Conservation (phyloP, 2,797 vertebrate genomes). For the Babyrousa celebensis region DNA sequence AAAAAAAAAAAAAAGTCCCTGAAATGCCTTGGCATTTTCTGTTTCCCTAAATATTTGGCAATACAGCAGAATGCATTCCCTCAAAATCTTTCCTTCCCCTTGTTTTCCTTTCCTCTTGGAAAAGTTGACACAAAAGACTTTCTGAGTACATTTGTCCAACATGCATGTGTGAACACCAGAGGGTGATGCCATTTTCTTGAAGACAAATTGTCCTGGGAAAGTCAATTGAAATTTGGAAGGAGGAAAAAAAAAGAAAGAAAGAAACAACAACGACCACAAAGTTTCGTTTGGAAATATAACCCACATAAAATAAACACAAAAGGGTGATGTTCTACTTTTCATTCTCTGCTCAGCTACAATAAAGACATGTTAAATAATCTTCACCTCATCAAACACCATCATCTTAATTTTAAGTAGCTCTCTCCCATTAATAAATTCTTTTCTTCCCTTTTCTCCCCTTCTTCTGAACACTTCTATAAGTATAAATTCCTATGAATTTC, state of each 20-base stretch:
- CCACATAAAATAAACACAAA: constrained; percentile 79
- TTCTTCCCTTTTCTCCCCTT: neutral
- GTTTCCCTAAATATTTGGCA: neutral
- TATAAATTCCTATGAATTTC: neutral
- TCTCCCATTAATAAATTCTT: constrained; percentile 67
- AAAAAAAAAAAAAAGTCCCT: neutral
- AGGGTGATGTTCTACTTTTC: constrained; percentile 54
- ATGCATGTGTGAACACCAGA: constrained; percentile 37
- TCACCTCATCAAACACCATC: neutral
- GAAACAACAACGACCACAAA: neutral
- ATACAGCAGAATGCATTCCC: neutral
- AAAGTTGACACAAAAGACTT: neutral
- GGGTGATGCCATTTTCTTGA: constrained; percentile 67
- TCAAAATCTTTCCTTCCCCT: neutral
- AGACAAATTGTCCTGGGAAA: constrained; percentile 65
- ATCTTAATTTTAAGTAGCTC: neutral
- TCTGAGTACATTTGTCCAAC: neutral
- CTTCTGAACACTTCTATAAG: neutral
- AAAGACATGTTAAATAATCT: constrained; percentile 61
- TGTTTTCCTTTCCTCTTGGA: neutral
- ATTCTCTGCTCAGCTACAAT: constrained; percentile 66
- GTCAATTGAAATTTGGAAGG: constrained; percentile 58
- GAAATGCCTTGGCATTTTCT: constrained; percentile 30
- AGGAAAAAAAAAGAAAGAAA: neutral
- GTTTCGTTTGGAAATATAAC: constrained; percentile 80